Base-by-base conservation (phyloP, 2,888 invertebrate species). In the Pheosia tremula region DNA sequence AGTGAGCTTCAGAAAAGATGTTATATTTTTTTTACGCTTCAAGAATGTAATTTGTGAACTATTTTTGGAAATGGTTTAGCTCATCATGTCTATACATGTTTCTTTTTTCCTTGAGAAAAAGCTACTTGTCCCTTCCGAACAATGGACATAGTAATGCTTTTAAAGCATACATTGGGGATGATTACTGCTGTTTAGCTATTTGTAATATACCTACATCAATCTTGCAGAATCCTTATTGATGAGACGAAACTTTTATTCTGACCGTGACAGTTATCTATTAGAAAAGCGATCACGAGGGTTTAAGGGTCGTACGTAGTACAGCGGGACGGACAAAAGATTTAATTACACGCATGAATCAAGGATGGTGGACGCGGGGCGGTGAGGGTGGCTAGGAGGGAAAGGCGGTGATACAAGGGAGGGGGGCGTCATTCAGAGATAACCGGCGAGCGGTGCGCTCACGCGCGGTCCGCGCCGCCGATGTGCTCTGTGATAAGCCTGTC, bases 301-400 rank as follows among this genome's bases (percentile, higher is more conserved):
- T 74, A 56, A 84, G 87, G 87, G 85, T 84, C 81, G 83, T 72
- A 81, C 81, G 83, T 72, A 81, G 75, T 81, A 79, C 77, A 79
- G 78, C 77, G 83, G 81, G 81, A 80, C 85, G 87, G 84, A 92
- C 91, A 91, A 93, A 90, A 92, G 92, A 93, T 91, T 91, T 92
- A 93, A 93, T 93, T 93, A 92, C 88, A 93, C 93, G 92, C 91
- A 91, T 92, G 93, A 91, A 93, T 91, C 91, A 91, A 91, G 88
- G 86, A 81, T 80, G 75, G 75, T 81, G 79, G 81, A 80, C 67
- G 80, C 75, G 79, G 69, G 66, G 75, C 60, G 63, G 74, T 62
- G 70, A 72, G 64, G 68, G 70, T 70, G 67, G 24, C 24, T 24
- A 0, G 24, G 24, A 24, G 24, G 74, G 71, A 58, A 64, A 76